Evolutionary conservation across 2,797 vertebrate genomes (phyloP).

Genomic region (Naso thynnoides): DNA sequence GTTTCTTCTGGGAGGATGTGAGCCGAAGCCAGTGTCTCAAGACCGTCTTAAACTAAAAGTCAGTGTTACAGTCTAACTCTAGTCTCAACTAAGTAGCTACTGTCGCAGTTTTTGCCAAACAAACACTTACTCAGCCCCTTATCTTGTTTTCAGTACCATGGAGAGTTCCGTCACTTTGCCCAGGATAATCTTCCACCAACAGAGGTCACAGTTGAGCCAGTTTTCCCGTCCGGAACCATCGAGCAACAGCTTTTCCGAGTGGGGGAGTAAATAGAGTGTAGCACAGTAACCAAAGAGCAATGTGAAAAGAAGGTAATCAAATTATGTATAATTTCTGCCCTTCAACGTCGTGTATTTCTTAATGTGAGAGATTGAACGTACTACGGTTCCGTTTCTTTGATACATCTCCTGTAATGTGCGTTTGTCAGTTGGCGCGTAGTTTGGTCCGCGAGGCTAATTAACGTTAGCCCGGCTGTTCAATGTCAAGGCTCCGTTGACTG

Average conservation of each 20-base stretch:
- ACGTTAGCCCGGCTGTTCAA: slow-evolving; percentile 43
- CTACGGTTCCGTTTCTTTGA: not conserved
- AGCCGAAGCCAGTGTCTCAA: not conserved
- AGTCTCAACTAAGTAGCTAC: not conserved
- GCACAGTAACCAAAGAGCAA: slow-evolving; percentile 42
- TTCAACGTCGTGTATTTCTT: not conserved
- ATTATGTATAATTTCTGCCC: not conserved
- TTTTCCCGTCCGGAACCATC: slow-evolving; percentile 63
- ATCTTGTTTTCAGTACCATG: slow-evolving; percentile 69
- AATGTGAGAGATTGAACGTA: not conserved
- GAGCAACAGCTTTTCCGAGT: not conserved
- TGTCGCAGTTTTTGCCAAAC: too few species aligned
- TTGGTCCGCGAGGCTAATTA: not conserved
- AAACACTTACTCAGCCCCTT: not conserved
- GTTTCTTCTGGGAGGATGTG: slow-evolving; percentile 9
- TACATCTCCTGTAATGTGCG: fast-evolving
- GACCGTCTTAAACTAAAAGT: not conserved
- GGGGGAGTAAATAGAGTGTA: slow-evolving; percentile 59
- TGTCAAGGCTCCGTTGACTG: slow-evolving; percentile 29
- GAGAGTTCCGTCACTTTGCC: slow-evolving; percentile 69
- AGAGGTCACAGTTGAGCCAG: slow-evolving; percentile 63
- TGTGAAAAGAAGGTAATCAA: slow-evolving; percentile 56
- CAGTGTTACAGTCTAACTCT: not conserved
- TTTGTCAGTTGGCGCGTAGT: not conserved
- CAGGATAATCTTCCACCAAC: slow-evolving; percentile 30